Evolutionary conservation across 2,113 vertebrate genomes (phyloP).

Genomic region (Perognathus longimembris): DNA sequence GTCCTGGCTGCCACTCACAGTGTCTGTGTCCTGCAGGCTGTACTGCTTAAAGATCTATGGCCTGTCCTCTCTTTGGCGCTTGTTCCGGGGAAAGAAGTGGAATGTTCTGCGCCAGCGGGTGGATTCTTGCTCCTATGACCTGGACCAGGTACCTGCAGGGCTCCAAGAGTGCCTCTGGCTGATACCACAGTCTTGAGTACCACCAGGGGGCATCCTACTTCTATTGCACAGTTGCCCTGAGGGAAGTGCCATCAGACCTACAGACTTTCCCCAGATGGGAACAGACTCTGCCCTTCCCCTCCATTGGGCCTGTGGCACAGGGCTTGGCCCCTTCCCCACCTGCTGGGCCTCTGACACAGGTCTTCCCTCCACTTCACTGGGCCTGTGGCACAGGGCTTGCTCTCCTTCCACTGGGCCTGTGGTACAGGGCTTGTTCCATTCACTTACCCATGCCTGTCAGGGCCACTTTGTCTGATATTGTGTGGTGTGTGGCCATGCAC

Average conservation of each 20-base stretch:
- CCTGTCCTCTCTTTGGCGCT: constrained; percentile 97
- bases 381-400: neutral
- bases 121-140: constrained; percentile 98
- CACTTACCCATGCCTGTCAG: neutral
- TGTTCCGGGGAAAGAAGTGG: constrained; percentile 99
- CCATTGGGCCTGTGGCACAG: too few species aligned
- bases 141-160: constrained; percentile 93
- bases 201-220: neutral
- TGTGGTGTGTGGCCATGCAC: neutral
- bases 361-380: neutral
- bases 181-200: too few species aligned
- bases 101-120: constrained; percentile 96
- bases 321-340: too few species aligned
- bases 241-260: neutral
- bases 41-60: constrained; percentile 97
- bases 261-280: neutral
- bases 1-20: neutral
- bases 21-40: constrained; percentile 85
- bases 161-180: too few species aligned
- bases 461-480: neutral
- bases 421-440: neutral
- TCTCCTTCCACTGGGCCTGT: neutral
- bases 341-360: too few species aligned
- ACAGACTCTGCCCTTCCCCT: neutral
- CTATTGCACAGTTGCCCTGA: neutral